Percentiles rank a stretch among this genome's conserved stretches.
phyloP scores from a whole-genome alignment of 1,140 invertebrate genomes.

The Gryllus bimaculatus region DNA sequence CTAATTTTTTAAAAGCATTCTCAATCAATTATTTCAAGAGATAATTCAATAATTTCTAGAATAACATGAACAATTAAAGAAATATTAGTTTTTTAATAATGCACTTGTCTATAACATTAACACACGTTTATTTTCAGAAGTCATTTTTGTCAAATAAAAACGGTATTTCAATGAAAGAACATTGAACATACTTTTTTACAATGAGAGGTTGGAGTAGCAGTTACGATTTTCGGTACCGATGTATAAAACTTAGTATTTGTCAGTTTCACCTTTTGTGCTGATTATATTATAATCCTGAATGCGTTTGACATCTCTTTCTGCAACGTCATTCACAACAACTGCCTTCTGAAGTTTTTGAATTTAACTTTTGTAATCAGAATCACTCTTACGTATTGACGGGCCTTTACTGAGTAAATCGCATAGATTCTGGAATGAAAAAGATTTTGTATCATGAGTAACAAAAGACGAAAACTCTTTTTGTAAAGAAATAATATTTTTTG shows the following conservation, averaged over 20 bases:
- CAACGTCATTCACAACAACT: constrained; percentile 29
- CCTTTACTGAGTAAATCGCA: neutral
- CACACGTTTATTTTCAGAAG: neutral
- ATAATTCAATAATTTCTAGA: neutral
- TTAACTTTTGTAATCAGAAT: constrained; percentile 5
- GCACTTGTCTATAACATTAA: neutral
- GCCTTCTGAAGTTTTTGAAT: constrained; percentile 7
- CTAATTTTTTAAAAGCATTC: neutral
- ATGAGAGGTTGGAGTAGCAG: neutral
- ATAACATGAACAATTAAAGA: neutral
- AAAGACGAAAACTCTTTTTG: constrained; percentile 9
- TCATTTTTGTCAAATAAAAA: neutral
- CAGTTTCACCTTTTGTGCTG: neutral
- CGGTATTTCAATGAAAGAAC: neutral
- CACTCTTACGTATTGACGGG: neutral
- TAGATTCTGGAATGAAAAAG: neutral
- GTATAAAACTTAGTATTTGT: neutral
- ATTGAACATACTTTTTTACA: constrained; percentile 4
- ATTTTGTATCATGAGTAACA: constrained; percentile 7
- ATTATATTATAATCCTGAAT: neutral
- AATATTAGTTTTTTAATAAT: neutral
- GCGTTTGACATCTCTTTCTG: constrained; percentile 23
- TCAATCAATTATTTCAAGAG: neutral
- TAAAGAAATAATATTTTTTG: neutral
- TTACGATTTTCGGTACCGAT: neutral